phyloP scores from a whole-genome alignment of 1,140 invertebrate species.

The Zaprionus gabonicus region DNA sequence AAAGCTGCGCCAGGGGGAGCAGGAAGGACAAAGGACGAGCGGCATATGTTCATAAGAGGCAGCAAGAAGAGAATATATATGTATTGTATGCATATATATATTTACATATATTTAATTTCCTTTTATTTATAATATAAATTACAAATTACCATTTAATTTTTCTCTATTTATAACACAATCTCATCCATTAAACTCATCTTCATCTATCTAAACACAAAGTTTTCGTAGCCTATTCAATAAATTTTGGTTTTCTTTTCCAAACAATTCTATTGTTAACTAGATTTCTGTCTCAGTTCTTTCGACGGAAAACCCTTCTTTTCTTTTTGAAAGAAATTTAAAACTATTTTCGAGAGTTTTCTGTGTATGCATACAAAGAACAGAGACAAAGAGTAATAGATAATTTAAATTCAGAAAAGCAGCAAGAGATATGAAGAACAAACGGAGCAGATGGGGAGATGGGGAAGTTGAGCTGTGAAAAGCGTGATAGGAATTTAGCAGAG shows the following conservation, averaged over 20 bases:
- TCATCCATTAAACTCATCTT: too few species aligned
- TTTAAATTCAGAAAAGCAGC: conserved; percentile 8
- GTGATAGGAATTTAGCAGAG: background rate
- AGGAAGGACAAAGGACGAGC: background rate
- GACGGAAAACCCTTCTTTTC: background rate
- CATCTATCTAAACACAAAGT: background rate
- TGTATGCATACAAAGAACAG: background rate
- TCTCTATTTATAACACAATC: too few species aligned
- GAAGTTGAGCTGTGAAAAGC: background rate
- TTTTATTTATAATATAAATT: too few species aligned
- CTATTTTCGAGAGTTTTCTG: conserved; percentile 3
- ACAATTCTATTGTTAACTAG: background rate
- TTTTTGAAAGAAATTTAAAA: conserved; percentile 9
- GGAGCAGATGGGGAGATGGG: background rate
- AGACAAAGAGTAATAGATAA: background rate
- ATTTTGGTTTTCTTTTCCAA: background rate
- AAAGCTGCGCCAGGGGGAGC: conserved; percentile 31
- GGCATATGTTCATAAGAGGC: background rate
- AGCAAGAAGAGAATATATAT: background rate
- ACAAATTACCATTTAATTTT: too few species aligned
- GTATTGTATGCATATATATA: background rate
- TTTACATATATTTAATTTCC: too few species aligned
- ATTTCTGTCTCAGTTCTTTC: background rate
- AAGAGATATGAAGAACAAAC: background rate
- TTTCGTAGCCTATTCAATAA: background rate